Evolutionary conservation across 2,113 vertebrate genomes (phyloP), one percentile per base, ranked within the genome.

Genomic region (Chaetorhynchus papuensis): DNA sequence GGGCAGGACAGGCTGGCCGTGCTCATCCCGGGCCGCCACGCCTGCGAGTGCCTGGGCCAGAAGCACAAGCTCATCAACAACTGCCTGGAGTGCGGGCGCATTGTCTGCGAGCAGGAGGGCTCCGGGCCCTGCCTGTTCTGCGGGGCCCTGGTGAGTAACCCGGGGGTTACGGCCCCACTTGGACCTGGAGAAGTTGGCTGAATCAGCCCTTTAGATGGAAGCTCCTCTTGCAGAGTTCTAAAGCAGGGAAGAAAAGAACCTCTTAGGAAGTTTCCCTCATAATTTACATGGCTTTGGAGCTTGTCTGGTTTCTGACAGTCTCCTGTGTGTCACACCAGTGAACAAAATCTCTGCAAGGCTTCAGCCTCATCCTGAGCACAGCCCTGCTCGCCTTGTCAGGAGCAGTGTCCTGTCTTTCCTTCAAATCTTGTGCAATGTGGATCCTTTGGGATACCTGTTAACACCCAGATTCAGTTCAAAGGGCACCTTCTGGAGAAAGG

Each of bases 31-130:
- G 99, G 99, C 26, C 98, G 99, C 42, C 97, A 99, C 12, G 11
- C 97, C 56, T 99, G 99, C 7, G 99, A 99, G 27, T 99, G 99
- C 96, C 97, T 99, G 93, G 99, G 98, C 83, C 99, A 99, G 96
- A 99, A 98, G 96, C 99, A 99, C 98, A 98, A 96, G 53, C 99
- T 99, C 39, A 98, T 99, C 97, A 99, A 99, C 97, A 99, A 99
- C 98, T 99, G 99, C 96, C 91, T 99, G 96, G 98, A 96, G 49
- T 99, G 99, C 1, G 99, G 99, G 10, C 99, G 98, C 28, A 99
- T 99, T 4, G 99, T 99, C 76, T 99, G 99, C 6, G 98, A 99
- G 84, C 99, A 99, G 94, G 99, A 99, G 78, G 99, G 99, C 35
- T 99, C 99, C 0, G 99, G 99, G 8, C 99, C 99, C 41, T 99